Conservation (phyloP, 2,113 vertebrate genomes). For the Pyrgilauda ruficollis region DNA sequence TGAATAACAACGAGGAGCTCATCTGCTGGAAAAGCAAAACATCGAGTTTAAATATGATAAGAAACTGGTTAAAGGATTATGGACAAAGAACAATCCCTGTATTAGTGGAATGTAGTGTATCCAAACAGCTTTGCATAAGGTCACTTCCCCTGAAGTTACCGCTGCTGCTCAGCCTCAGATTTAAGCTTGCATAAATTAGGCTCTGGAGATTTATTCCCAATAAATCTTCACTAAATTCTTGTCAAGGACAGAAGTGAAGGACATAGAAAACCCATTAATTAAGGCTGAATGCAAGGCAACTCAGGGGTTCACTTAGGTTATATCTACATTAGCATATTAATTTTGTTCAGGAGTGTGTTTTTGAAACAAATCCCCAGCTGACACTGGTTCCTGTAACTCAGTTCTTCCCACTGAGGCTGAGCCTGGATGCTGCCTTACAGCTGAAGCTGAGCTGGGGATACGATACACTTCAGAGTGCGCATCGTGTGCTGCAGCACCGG, state of each 20-base stretch:
- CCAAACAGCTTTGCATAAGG: background rate
- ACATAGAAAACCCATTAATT: background rate
- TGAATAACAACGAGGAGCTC: background rate
- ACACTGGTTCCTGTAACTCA: background rate
- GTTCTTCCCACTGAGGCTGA: background rate
- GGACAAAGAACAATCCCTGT: background rate
- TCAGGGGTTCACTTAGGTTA: background rate
- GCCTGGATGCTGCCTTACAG: background rate
- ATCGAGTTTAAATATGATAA: background rate
- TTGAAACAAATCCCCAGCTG: background rate
- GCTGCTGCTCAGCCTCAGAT: background rate
- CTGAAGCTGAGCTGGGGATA: background rate
- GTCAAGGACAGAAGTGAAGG: background rate
- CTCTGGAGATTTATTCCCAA: background rate
- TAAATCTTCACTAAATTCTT: background rate
- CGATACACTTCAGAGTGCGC: fast-evolving
- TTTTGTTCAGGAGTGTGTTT: background rate
- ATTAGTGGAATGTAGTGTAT: background rate
- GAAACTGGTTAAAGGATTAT: background rate
- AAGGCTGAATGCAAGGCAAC: background rate
- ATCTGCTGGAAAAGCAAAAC: background rate
- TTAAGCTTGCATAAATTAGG: background rate
- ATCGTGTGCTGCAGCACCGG: fast-evolving
- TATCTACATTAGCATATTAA: background rate
- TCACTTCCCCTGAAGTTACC: background rate